phyloP scores from a whole-genome alignment of 2,888 invertebrate genomes.

The Metopia argyrocephala region DNA sequence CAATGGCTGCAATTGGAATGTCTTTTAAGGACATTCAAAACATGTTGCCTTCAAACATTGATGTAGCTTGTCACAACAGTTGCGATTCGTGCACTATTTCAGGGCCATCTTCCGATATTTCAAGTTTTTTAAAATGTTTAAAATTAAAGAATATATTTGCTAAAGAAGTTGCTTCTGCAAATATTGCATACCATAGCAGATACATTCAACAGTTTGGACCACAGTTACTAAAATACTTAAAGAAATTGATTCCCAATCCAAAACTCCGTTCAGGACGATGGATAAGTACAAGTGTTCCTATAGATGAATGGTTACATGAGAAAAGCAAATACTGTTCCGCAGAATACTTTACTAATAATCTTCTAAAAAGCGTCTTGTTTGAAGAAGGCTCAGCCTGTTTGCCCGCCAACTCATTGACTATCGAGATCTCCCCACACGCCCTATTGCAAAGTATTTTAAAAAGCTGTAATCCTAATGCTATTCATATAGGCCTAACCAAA shows the following conservation, averaged over 20 bases:
- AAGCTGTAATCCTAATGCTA: conserved; percentile 80
- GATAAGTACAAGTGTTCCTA: conserved; percentile 90
- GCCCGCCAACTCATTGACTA: conserved; percentile 82
- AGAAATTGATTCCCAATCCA: conserved; percentile 82
- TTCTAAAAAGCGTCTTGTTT: conserved; percentile 82
- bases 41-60: conserved; percentile 86
- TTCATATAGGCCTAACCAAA: conserved; percentile 82
- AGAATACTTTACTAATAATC: conserved; percentile 92
- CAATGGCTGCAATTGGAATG: conserved; percentile 93
- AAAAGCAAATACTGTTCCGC: conserved; percentile 84
- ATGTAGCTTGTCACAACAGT: conserved; percentile 92
- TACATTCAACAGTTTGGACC: conserved; percentile 86
- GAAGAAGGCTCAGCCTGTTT: conserved; percentile 82
- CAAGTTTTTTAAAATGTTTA: conserved; percentile 83
- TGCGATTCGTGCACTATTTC: conserved; percentile 92
- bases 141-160: conserved; percentile 87
- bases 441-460: conserved; percentile 84
- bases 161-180: conserved; percentile 88
- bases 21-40: conserved; percentile 80
- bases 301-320: conserved; percentile 83
- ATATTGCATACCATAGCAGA: conserved; percentile 92
- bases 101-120: conserved; percentile 85
- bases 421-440: conserved; percentile 85
- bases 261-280: conserved; percentile 86
- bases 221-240: conserved; percentile 82